Base-by-base conservation (phyloP, 2,888 invertebrate species). In the Parnassius apollo region DNA sequence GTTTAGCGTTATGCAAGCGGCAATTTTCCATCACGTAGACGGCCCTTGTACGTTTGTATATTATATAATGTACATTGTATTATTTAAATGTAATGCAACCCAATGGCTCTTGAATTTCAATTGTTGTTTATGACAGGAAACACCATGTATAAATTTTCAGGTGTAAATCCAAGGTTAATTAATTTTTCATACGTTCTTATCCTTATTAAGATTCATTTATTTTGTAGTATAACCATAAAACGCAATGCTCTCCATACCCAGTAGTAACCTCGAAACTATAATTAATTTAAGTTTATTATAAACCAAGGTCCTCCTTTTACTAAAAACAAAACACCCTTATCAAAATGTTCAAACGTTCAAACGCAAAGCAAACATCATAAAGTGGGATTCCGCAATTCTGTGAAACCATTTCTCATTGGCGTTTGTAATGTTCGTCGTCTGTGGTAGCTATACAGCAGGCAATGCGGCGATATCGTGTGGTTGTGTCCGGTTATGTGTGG, bases 401-500 rank as follows among this genome's bases (percentile, higher is more conserved):
- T 62, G 49, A 57, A 48, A 53, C 22, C 42, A 62, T 62, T 57
- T 62, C 62, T 62, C 53, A 62, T 52, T 62, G 46, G 57, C 44
- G 52, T 49, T 57, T 48, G 57, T 57, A 48, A 53, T 55, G 35
- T 51, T 51, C 54, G 61, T 13, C 46, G 57, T 56, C 48, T 44
- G 55, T 54, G 54, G 42, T 44, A 10, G 44, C 35, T 50, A 51
- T 61, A 51, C 13, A 13, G 13, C 49, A 42, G n/a, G n/a, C 35
- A 50, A 56, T 57, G 61, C 48, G 62, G 62, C 46, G 57, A 57
- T 77, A 76, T 78, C 76, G 71, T 70, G 77, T 75, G 76, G 79
- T 75, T 83, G 85, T 72, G 86, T 82, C 80, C 81, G 80, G 85
- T 83, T 85, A 86, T 85, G 81, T 83, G 86, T 74, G 81, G 88